Evolutionary conservation across 2,113 vertebrate species (phyloP).

Genomic region (Bostrychus sinensis): DNA sequence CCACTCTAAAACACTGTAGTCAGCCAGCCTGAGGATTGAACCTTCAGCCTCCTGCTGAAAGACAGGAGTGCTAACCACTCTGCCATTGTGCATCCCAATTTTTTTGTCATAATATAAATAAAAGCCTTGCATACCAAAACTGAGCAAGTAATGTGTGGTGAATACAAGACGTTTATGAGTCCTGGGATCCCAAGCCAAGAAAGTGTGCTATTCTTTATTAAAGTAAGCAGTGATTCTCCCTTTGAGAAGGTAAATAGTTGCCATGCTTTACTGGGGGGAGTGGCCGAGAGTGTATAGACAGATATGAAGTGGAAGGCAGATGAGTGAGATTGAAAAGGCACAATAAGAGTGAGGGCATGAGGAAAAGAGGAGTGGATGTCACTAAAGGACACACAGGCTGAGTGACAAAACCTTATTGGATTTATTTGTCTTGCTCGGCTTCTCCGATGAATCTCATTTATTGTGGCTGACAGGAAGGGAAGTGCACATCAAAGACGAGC

Average conservation of each 20-base stretch:
- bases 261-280: constrained; percentile 46
- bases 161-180: constrained; percentile 24
- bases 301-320: constrained; percentile 19
- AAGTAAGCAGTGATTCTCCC: constrained; percentile 27
- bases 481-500: constrained; percentile 63
- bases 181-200: constrained; percentile 13
- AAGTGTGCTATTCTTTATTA: constrained; percentile 36
- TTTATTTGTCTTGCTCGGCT: constrained; percentile 75
- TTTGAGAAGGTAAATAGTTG: constrained; percentile 59
- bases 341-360: not conserved
- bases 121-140: not conserved
- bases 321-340: constrained; percentile 32
- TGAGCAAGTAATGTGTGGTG: not conserved
- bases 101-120: not conserved
- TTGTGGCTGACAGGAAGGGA: constrained; percentile 61
- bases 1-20: too few relatives aligned
- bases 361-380: constrained; percentile 44
- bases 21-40: too few relatives aligned
- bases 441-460: constrained; percentile 78
- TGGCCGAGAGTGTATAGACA: constrained; percentile 29
- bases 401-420: constrained; percentile 79
- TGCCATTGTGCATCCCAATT: too few relatives aligned
- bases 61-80: too few relatives aligned
- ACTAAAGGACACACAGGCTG: constrained; percentile 57
- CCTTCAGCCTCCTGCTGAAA: too few relatives aligned